Evolutionary conservation across 2,797 vertebrate genomes (phyloP).

Genomic region (Balearica regulorum): DNA sequence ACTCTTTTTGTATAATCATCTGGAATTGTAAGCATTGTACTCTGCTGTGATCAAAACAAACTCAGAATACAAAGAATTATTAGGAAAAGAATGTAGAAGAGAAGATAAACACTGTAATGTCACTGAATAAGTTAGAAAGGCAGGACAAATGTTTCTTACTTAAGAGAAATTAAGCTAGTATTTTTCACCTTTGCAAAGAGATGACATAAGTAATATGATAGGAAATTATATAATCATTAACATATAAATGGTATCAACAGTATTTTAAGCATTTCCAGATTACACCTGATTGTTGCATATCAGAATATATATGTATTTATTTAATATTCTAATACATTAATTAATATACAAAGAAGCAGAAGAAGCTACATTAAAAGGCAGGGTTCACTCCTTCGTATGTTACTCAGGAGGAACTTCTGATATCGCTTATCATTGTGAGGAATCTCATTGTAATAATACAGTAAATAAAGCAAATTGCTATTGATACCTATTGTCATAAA

Average conservation of each 20-base stretch:
- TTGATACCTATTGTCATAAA: not conserved
- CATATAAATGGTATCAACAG: not conserved
- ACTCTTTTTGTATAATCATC: not conserved
- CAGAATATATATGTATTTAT: not conserved
- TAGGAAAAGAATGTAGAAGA: not conserved
- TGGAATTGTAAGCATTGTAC: not conserved
- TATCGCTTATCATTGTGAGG: not conserved
- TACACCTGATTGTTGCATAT: not conserved
- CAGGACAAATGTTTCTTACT: not conserved
- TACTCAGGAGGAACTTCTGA: not conserved
- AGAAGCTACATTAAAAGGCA: not conserved
- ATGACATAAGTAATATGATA: not conserved
- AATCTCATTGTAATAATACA: not conserved
- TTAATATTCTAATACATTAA: not conserved
- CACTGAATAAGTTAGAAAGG: not conserved
- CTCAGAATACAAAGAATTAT: not conserved
- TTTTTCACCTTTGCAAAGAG: not conserved
- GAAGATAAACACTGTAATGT: not conserved
- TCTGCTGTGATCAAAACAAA: not conserved
- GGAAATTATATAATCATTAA: not conserved
- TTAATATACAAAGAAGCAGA: not conserved
- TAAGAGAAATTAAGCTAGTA: not conserved
- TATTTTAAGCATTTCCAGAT: not conserved
- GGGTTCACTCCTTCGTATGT: not conserved
- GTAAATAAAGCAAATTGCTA: not conserved